Evolutionary conservation across 2,113 vertebrate genomes (phyloP), one percentile per base, ranked within the genome.

Genomic region (Tenrec ecaudatus): DNA sequence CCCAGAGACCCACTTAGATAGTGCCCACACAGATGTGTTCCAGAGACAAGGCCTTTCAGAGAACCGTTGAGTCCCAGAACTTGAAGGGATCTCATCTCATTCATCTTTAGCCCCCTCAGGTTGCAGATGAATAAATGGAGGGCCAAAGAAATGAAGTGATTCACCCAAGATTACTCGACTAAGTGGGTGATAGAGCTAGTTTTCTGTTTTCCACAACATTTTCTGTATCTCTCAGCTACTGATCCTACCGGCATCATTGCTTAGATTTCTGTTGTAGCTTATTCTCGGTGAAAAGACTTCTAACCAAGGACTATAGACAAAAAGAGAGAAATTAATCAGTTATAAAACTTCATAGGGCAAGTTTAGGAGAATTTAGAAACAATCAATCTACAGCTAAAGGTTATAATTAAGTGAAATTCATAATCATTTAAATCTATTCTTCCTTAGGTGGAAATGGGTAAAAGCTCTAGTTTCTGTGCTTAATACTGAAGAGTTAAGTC

Each of bases 401-500:
- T 69, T 79, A 4, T 60, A 90, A 92, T 57, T 90, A 82, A 88
- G 71, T 91, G 29, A 90, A 92, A 53, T 86, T 43, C 22, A 68
- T 75, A 20, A 62, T 94, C 9, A 90, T 58, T 88, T 90, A 68
- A 90, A 86, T 69, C 33, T 29, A 85, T 93, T 64, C 22, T 20
- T 88, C 62, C 22, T 81, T 91, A 91, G 89, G 6, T 95, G 31
- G 60, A 62, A 93, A 91, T 88, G 9, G 19, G 31, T 88, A 57
- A 85, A 85, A 14, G 47, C 58, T 71, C n/a, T 90, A 90, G 60
- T 19, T 85, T 90, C 78, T 95, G 20, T 86, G 40, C 6, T 91
- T 79, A 73, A 36, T 66, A 69, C 38, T 76, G 66, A 17, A 86
- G 58, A 80, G 90, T 82, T 94, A 92, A 76, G 43, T 73, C 12